Base-by-base conservation (phyloP, 1,140 invertebrate species). In the Penaeus japonicus region DNA sequence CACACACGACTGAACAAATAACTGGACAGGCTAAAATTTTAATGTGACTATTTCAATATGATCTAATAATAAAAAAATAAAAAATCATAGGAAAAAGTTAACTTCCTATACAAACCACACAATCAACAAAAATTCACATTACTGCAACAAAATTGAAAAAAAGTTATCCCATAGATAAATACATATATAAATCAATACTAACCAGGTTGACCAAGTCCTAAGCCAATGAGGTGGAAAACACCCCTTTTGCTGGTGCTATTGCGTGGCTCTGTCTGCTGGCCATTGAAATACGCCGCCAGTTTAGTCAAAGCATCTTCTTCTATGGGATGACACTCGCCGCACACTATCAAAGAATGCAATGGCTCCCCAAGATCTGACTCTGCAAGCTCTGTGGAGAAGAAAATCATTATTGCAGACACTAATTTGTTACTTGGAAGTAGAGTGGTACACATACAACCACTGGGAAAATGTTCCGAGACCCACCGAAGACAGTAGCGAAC, bases 211-310 rank as follows among this genome's bases (percentile, higher is more conserved):
- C 98, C 98, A 75, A 99, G 93, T 54, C 99, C 99, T 91, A 99
- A 94, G 83, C 99, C 99, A 92, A 99, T 96, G 89, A 99, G 93
- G 93, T 97, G 99, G 92, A 99, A 96, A 97, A 99, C 99, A 3
- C 86, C 88, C 24, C 39, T 39, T 24, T 65, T 39, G 10, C 73
- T n/a, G 2, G 62, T 65, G 22, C 20, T 22, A 10, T 32, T 73
- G 4, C 78, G 53, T 22, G 70, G 22, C 10, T 73, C 39, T 3
- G 24, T 79, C 18, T 86, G 73, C 2, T 57, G 32, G 24, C 86
- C 86, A 47, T 32, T 77, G 15, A 73, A 88, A 27, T 88, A 75
- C 1, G 65, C 65, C 0, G 86, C 65, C 70, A 88, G 47, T 54
- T 88, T 88, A 5, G 70, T 59, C 30, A 88, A 1, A 24, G 86